phyloP scores from a whole-genome alignment of 2,888 invertebrate genomes.

The Portevinia maculata region DNA sequence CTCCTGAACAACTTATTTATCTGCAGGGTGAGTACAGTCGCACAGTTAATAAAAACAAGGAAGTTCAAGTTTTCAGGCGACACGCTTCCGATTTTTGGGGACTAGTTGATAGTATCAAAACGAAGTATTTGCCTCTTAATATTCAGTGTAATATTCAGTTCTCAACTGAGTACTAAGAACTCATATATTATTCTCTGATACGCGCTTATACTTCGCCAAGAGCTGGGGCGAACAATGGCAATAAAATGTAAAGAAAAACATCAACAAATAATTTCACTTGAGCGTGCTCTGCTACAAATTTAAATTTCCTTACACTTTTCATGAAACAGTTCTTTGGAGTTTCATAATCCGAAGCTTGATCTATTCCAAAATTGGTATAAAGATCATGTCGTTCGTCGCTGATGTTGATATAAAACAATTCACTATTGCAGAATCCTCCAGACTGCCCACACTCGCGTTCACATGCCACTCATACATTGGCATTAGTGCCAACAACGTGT shows the following conservation, averaged over 20 bases:
- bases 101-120: no score
- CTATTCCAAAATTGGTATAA: constrained; percentile 24
- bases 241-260: background rate
- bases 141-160: no score
- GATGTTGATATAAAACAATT: constrained; percentile 3
- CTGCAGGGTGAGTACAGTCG: no score
- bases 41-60: no score
- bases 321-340: constrained; percentile 13
- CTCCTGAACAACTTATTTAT: no score
- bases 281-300: background rate
- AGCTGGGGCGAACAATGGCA: no score
- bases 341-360: background rate
- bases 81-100: no score
- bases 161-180: no score
- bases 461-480: constrained; percentile 47
- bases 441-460: constrained; percentile 34
- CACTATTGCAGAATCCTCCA: constrained; percentile 17
- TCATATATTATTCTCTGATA: no score
- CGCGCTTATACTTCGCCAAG: no score
- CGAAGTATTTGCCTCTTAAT: no score
- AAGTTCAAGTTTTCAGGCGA: no score
- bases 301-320: constrained; percentile 20
- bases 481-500: constrained; percentile 35
- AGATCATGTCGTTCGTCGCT: constrained; percentile 3
- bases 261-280: background rate